Evolutionary conservation across 2,888 invertebrate species (phyloP), one percentile per base, ranked within the genome.

Genomic region (Mythimna lalbum): DNA sequence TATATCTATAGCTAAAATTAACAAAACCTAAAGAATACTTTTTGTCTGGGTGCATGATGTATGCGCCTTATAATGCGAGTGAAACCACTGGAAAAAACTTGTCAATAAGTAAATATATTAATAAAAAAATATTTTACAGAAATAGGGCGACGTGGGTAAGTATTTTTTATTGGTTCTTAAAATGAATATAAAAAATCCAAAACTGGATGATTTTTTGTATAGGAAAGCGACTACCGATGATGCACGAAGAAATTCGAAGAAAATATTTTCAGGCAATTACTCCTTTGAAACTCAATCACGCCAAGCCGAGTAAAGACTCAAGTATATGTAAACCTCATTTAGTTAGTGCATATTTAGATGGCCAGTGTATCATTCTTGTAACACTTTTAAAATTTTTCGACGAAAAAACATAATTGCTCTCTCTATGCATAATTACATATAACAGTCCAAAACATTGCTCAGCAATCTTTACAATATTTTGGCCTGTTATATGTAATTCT

Each of bases 91-190:
- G 2, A 17, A 52, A 23, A 19, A 21, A 9, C 19, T 36, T 39
- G 36, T 36, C 2, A 49, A n/a, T 31, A 21, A 62, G 9, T 21
- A 21, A 39, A 31, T n/a, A 17, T 23, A 7, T 21, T 53, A 27
- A 52, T 36, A 33, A n/a, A 53, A 27, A 17, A 19, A 36, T 53
- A 27, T 47, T 69, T 70, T 72, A 0, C 71, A 72, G 72, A 52
- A 10, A 5, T 31, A 55, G 17, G 5, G 17, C 17, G 47, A 0
- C 1, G 27, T 10, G 10, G 23, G 72, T 70, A 36, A 57, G 50
- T 70, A 56, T 56, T 31, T 21, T 17, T 61, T 39, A 19, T 19
- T 55, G 14, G 2, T 21, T n/a, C 17, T 17, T 39, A 19, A 50
- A 27, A 17, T 43, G 6, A 43, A 43, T 43, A 17, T 43, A 43